Conservation (phyloP, 2,797 vertebrate species). For the Gymnocypris eckloni region DNA sequence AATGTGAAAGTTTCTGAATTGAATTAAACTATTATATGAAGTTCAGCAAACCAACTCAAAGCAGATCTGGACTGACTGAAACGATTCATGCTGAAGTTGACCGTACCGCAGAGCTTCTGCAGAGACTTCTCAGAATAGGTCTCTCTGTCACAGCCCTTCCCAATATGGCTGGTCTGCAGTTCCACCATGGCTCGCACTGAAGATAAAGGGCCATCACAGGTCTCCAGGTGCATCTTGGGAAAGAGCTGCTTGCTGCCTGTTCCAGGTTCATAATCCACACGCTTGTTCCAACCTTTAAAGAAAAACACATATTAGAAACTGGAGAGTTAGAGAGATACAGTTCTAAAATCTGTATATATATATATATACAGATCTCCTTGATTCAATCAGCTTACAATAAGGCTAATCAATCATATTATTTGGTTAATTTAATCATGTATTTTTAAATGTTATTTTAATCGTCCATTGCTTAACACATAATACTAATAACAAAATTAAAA, state of each 20-base stretch:
- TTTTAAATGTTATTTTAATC: background rate
- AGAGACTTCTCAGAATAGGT: slow-evolving; percentile 94
- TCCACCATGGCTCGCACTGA: slow-evolving; percentile 85
- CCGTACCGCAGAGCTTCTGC: slow-evolving; percentile 93
- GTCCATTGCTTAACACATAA: background rate
- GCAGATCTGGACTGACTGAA: background rate
- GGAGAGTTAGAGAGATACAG: background rate
- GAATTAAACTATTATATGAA: slow-evolving; percentile 4
- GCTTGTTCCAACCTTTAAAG: slow-evolving; percentile 89
- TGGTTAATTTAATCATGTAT: background rate
- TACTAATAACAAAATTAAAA: too few relatives aligned
- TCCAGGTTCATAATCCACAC: slow-evolving; percentile 91
- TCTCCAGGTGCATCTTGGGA: slow-evolving; percentile 91
- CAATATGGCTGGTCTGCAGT: slow-evolving; percentile 92
- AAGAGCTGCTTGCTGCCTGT: slow-evolving; percentile 91
- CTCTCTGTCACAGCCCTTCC: slow-evolving; percentile 93
- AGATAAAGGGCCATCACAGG: slow-evolving; percentile 89
- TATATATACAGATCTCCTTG: background rate
- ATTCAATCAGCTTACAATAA: background rate
- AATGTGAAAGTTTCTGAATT: background rate
- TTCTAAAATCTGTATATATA: background rate
- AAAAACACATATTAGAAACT: background rate
- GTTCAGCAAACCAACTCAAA: background rate
- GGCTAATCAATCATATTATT: background rate
- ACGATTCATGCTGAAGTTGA: background rate